These are phyloP conservation scores for Dascillus cervinus DNA, from an alignment of 2,888 invertebrate species.

Conservation along the genomic window DNA sequence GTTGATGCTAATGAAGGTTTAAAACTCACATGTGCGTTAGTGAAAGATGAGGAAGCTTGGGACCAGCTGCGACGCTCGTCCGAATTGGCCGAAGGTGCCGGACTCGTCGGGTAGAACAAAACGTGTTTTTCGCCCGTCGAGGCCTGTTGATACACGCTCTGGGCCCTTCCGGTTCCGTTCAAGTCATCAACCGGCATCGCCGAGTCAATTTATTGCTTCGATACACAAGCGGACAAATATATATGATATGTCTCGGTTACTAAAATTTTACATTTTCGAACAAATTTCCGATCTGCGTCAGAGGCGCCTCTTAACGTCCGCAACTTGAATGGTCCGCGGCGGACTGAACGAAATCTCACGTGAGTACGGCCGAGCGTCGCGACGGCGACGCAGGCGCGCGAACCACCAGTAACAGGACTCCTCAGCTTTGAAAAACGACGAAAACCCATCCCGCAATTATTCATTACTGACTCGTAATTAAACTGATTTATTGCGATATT, in stretches of 20 bases:
- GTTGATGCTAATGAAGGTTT: too few species aligned
- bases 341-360: slow-evolving; percentile 31
- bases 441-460: slow-evolving; percentile 25
- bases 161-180: slow-evolving; percentile 37
- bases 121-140: slow-evolving; percentile 43
- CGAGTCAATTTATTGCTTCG: slow-evolving; percentile 6
- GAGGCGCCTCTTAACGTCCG: too few species aligned
- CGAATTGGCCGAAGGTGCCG: slow-evolving; percentile 37
- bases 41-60: slow-evolving; percentile 30
- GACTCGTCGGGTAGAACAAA: slow-evolving; percentile 42
- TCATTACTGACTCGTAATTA: slow-evolving; percentile 31
- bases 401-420: slow-evolving; percentile 21
- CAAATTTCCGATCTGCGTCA: too few species aligned
- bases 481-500: slow-evolving; percentile 29
- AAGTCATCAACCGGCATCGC: slow-evolving; percentile 37
- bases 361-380: slow-evolving; percentile 16
- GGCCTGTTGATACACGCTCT: slow-evolving; percentile 40
- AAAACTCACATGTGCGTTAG: slow-evolving; percentile 29
- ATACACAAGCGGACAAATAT: too few species aligned
- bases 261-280: too few species aligned
- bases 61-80: slow-evolving; percentile 37
- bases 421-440: slow-evolving; percentile 15
- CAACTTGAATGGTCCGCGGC: slow-evolving; percentile 27
- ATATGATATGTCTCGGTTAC: too few species aligned
- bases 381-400: slow-evolving; percentile 24